Percentiles rank a stretch among this genome's conserved stretches.
Evolutionary conservation across 1,140 invertebrate genomes (phyloP).

Genomic region (Drosophila mauritiana): DNA sequence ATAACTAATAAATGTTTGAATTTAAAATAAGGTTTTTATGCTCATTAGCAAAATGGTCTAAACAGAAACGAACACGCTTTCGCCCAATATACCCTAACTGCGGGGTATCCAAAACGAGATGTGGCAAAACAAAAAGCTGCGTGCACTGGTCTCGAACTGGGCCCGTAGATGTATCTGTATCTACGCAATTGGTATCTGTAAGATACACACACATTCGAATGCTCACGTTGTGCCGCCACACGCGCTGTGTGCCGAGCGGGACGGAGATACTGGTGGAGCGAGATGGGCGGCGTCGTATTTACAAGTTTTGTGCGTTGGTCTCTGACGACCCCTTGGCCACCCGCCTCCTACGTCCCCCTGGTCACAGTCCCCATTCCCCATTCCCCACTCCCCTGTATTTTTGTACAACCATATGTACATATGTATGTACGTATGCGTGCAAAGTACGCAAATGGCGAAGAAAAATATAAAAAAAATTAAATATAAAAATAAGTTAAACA

Average conservation of each 20-base stretch:
- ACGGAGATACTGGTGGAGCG: conserved; percentile 10
- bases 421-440: conserved; percentile 34
- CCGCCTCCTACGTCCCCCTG: conserved; percentile 3
- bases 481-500: conserved; percentile 63
- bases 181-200: conserved; percentile 53
- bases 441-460: conserved; percentile 51
- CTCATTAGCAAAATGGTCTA: background rate
- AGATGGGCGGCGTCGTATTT: conserved; percentile 37
- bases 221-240: conserved; percentile 33
- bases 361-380: background rate
- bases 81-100: background rate
- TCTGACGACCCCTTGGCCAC: conserved; percentile 30
- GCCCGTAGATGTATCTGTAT: conserved; percentile 26
- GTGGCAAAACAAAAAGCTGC: conserved; percentile 33
- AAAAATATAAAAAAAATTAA: conserved; percentile 28
- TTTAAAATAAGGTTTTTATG: background rate
- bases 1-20: no score
- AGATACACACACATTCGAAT: conserved; percentile 38
- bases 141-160: conserved; percentile 32
- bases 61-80: no score
- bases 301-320: conserved; percentile 74
- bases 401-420: conserved; percentile 18
- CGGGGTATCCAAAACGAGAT: conserved; percentile 38
- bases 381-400: conserved; percentile 6
- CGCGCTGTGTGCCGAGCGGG: conserved; percentile 17